A percentile compares a stretch with the other conserved stretches of the same genome.
These are phyloP conservation scores for Carcina quercana DNA, from an alignment of 2,888 invertebrate species.

Conservation along the genomic window DNA sequence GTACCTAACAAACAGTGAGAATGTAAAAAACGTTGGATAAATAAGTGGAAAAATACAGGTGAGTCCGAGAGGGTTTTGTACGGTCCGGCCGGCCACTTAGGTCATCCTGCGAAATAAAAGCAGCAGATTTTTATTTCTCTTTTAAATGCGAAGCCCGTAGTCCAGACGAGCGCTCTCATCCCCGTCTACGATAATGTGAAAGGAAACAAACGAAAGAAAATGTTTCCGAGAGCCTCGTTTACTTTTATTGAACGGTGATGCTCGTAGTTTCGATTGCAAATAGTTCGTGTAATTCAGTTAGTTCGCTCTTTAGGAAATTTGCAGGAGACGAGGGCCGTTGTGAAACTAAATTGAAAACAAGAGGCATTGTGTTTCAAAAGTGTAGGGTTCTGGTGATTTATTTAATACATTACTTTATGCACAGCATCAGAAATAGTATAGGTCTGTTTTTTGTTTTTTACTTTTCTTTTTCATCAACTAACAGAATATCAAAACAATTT, in stretches of 20 bases:
- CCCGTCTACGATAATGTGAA: conserved; percentile 60
- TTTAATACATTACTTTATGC: too few species aligned
- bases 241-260: conserved; percentile 62
- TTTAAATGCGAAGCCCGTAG: conserved; percentile 70
- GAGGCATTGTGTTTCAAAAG: too few species aligned
- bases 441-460: too few species aligned
- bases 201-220: conserved; percentile 73
- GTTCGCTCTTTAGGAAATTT: conserved; percentile 35
- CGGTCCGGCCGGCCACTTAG: conserved; percentile 71
- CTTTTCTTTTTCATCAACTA: too few species aligned
- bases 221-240: conserved; percentile 62
- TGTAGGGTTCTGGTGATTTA: too few species aligned
- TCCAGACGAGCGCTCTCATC: conserved; percentile 46
- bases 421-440: too few species aligned
- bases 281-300: conserved; percentile 68
- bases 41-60: conserved; percentile 75
- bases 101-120: conserved; percentile 73
- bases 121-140: conserved; percentile 70
- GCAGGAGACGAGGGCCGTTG: too few species aligned
- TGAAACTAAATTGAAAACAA: too few species aligned
- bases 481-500: too few species aligned
- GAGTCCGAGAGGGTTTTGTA: conserved; percentile 72
- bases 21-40: conserved; percentile 71
- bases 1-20: conserved; percentile 67
- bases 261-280: conserved; percentile 69